These are phyloP conservation scores for Megaustenia siamemsis DNA, from an alignment of 2,888 invertebrate species.

Conservation along the genomic window DNA sequence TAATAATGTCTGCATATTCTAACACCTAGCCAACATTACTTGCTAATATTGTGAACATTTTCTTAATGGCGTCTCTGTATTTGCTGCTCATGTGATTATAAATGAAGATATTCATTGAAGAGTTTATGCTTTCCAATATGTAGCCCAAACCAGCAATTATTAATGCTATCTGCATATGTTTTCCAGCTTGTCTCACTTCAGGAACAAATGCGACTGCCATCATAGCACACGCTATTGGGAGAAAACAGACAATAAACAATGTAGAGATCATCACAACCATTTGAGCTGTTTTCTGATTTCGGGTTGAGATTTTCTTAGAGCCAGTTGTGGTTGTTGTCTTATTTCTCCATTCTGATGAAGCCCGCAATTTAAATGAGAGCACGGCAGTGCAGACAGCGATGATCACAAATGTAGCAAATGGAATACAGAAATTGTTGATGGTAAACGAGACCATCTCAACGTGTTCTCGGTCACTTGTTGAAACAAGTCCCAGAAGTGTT, in stretches of 20 bases:
- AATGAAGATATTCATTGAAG: neutral
- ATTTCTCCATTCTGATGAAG: neutral
- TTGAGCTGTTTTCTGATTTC: neutral
- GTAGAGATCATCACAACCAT: slow-evolving; percentile 1
- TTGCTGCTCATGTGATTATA: slow-evolving; percentile 18
- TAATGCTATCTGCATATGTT: neutral
- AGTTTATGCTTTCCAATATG: neutral
- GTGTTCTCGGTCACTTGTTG: neutral
- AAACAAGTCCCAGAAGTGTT: neutral
- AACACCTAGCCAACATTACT: no score
- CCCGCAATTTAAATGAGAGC: neutral
- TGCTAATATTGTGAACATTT: no score
- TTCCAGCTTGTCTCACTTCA: neutral
- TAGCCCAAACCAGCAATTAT: neutral
- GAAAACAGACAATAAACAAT: neutral
- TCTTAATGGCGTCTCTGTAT: no score
- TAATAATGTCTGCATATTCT: no score
- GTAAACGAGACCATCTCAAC: neutral
- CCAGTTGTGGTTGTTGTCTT: neutral
- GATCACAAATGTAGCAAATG: neutral
- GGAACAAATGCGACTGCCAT: neutral
- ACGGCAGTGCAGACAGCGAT: neutral
- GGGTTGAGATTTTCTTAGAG: neutral
- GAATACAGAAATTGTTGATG: neutral
- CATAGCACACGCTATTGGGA: neutral